These are phyloP conservation scores for Pasiphila rectangulata DNA, from an alignment of 2,888 invertebrate species.

Conservation along the genomic window DNA sequence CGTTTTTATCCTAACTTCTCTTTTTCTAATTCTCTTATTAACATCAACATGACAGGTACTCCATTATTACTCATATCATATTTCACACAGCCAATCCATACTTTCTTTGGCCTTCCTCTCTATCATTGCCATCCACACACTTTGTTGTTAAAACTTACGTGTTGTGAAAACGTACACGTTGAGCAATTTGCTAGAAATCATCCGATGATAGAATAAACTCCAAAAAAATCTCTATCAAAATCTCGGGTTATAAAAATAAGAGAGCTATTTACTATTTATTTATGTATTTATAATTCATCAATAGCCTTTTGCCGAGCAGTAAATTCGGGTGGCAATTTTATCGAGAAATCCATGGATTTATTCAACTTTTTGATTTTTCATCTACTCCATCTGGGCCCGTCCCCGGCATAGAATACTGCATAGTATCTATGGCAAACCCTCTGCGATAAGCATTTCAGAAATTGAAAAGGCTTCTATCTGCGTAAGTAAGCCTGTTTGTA, in stretches of 20 bases:
- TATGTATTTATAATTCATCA: background rate
- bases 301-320: background rate
- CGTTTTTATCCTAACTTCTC: no score
- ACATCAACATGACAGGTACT: no score
- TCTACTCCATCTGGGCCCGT: slow-evolving; percentile 4
- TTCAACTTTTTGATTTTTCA: slow-evolving; percentile 10
- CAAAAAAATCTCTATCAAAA: background rate
- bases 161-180: no score
- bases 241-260: background rate
- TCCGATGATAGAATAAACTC: background rate
- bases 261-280: background rate
- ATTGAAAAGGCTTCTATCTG: slow-evolving; percentile 65
- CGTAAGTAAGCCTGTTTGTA: slow-evolving; percentile 51
- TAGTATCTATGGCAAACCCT: slow-evolving; percentile 10
- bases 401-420: background rate
- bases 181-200: no score
- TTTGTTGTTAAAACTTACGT: no score
- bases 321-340: background rate
- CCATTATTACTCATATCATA: no score
- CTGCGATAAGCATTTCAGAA: slow-evolving; percentile 56
- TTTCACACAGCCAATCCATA: no score
- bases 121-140: no score
- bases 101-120: no score
- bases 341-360: slow-evolving; percentile 6
- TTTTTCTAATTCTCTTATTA: no score